phyloP scores from a whole-genome alignment of 64 coral and sea anemone species.

The Acropora tenuis region DNA sequence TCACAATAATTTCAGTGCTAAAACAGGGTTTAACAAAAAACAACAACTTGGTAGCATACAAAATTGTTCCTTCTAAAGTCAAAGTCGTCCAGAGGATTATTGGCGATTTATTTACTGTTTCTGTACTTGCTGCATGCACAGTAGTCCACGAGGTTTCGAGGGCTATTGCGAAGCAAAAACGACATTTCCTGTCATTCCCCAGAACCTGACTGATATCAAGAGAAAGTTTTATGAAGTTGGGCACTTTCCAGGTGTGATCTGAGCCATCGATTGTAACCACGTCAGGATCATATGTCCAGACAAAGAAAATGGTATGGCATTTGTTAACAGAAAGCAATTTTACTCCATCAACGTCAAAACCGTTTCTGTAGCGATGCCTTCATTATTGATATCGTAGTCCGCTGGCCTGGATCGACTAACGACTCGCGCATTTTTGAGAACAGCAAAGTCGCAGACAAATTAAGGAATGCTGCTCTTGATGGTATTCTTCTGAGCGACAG shows the following conservation, averaged over 20 bases:
- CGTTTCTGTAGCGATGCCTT: slow-evolving; percentile 38
- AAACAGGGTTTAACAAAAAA: too few species aligned
- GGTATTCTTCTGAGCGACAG: neutral
- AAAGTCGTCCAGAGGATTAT: neutral
- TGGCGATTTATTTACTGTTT: slow-evolving; percentile 34
- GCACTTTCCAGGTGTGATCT: slow-evolving; percentile 28
- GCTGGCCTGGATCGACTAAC: slow-evolving; percentile 39
- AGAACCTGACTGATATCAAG: neutral
- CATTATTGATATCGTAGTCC: slow-evolving; percentile 12
- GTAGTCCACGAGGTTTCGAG: slow-evolving; percentile 41
- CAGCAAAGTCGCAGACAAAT: slow-evolving; percentile 10
- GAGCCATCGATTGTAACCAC: slow-evolving; percentile 35
- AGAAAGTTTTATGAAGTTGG: neutral
- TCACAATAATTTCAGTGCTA: too few species aligned
- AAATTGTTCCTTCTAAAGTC: too few species aligned
- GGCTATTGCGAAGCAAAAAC: slow-evolving; percentile 20
- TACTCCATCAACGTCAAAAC: slow-evolving; percentile 45
- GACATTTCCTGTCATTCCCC: neutral
- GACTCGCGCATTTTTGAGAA: slow-evolving; percentile 21
- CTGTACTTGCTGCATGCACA: slow-evolving; percentile 14
- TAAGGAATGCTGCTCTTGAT: slow-evolving; percentile 6
- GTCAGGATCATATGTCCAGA: slow-evolving; percentile 33
- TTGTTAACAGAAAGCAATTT: slow-evolving; percentile 52
- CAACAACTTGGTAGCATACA: too few species aligned
- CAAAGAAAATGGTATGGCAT: slow-evolving; percentile 50